Percentiles rank a stretch among this genome's conserved stretches.
Conservation (phyloP, 2,888 invertebrate genomes). For the Osmoderma eremita region DNA sequence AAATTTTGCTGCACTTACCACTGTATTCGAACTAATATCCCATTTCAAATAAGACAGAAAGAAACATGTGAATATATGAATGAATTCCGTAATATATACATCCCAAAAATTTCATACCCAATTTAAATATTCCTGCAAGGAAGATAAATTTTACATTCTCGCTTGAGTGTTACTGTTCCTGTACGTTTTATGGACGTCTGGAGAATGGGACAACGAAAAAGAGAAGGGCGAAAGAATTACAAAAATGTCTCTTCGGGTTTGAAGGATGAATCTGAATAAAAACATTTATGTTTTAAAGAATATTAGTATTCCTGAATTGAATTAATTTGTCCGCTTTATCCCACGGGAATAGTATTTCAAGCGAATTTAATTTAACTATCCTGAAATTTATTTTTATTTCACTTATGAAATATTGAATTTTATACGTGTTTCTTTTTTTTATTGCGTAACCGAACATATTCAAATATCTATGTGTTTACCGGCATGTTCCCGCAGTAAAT, state of each 20-base stretch:
- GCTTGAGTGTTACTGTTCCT: not conserved
- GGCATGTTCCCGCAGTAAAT: no score
- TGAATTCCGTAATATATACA: no score
- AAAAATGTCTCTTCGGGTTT: slow-evolving; percentile 19
- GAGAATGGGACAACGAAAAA: not conserved
- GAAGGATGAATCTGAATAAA: slow-evolving; percentile 4
- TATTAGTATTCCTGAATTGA: slow-evolving; percentile 12
- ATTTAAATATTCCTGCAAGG: not conserved
- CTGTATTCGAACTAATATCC: no score
- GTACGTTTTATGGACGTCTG: not conserved
- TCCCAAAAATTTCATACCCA: not conserved
- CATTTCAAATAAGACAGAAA: no score
- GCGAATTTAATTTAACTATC: slow-evolving; percentile 19
- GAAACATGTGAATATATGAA: no score
- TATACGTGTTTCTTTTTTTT: slow-evolving; percentile 19
- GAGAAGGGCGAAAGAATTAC: not conserved
- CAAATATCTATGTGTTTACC: slow-evolving; percentile 7
- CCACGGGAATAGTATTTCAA: slow-evolving; percentile 13
- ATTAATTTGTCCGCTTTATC: slow-evolving; percentile 22
- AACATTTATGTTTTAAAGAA: slow-evolving; percentile 7
- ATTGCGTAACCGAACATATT: not conserved
- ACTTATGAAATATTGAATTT: slow-evolving; percentile 9
- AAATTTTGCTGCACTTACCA: no score
- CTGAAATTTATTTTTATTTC: slow-evolving; percentile 17
- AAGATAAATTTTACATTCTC: not conserved